Percentiles rank a stretch among this genome's conserved stretches.
Evolutionary conservation across 2,797 vertebrate genomes (phyloP).

Genomic region (Hypotaenidia philippensis): DNA sequence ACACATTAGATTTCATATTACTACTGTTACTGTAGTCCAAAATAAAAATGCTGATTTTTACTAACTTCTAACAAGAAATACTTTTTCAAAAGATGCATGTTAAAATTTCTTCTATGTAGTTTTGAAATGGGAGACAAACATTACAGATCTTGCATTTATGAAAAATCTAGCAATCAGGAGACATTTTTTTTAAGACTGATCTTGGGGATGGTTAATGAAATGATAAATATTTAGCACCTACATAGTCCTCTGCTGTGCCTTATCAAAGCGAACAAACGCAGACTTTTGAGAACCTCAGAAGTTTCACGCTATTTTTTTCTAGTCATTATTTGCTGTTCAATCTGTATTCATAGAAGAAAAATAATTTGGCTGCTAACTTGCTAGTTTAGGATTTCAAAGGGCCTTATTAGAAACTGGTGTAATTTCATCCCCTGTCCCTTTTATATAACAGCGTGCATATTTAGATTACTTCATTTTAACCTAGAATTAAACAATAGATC

Average conservation of each 20-base stretch:
- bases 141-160: background rate
- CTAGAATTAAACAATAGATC: constrained; percentile 86
- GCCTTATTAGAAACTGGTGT: constrained; percentile 91
- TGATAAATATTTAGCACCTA: background rate
- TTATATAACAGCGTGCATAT: constrained; percentile 81
- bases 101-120: background rate
- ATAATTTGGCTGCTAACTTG: constrained; percentile 87
- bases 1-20: background rate
- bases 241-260: background rate
- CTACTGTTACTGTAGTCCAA: background rate
- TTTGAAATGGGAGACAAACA: background rate
- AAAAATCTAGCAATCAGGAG: background rate
- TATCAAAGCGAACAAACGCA: background rate
- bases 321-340: constrained; percentile 84
- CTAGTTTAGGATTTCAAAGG: constrained; percentile 89
- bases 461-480: constrained; percentile 86
- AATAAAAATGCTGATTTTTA: background rate
- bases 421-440: constrained; percentile 89
- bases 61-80: background rate
- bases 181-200: background rate
- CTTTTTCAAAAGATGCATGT: background rate
- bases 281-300: background rate
- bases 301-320: constrained; percentile 58
- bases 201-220: background rate
- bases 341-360: constrained; percentile 86